Evolutionary conservation across 2,113 vertebrate species (phyloP).

Genomic region (Chloropsis hardwickii): DNA sequence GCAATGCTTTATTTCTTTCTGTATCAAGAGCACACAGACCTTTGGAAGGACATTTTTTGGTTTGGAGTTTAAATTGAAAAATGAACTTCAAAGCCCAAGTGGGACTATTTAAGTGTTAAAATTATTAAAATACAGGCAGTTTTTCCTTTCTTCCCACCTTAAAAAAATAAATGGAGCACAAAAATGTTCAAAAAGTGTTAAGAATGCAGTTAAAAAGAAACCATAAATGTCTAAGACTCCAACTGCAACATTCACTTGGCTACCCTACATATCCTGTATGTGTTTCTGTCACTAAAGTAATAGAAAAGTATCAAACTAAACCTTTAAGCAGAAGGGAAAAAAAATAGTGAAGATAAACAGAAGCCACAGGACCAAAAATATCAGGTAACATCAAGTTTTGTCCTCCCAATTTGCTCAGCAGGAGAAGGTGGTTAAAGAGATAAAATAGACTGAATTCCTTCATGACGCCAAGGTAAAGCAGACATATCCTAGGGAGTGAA

Average conservation of each 20-base stretch:
- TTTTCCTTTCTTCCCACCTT: slow-evolving; percentile 20
- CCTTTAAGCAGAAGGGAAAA: background rate
- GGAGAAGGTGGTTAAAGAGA: background rate
- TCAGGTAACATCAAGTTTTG: background rate
- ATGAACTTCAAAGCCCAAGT: slow-evolving; percentile 35
- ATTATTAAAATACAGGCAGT: slow-evolving; percentile 21
- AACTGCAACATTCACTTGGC: slow-evolving; percentile 55
- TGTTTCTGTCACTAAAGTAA: slow-evolving; percentile 28
- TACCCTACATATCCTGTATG: background rate
- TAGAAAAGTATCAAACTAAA: slow-evolving; percentile 14
- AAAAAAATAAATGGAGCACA: slow-evolving; percentile 20
- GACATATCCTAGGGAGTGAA: background rate
- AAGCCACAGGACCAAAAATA: background rate
- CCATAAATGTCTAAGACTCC: background rate
- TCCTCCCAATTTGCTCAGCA: background rate
- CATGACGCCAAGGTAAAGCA: background rate
- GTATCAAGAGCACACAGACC: background rate
- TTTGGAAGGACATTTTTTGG: slow-evolving; percentile 35
- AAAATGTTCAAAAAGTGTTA: slow-evolving; percentile 28
- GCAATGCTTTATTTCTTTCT: background rate
- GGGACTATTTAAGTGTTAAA: slow-evolving; percentile 23
- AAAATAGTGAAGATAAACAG: background rate
- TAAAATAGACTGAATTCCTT: background rate
- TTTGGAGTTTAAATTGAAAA: slow-evolving; percentile 43
- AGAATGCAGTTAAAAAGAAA: slow-evolving; percentile 22